Conservation (phyloP, 2,113 vertebrate genomes). For the zebrafish (Danio rerio) region GRCz12tu NC_133198.1:23810501-23811000, state of each 20-base stretch:
- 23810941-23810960: conserved; percentile 52
- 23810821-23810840: conserved; percentile 20
- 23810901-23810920: conserved; percentile 52
- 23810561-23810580: too few species aligned
- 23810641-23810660: too few species aligned
- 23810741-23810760: too few species aligned
- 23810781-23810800: neutral
- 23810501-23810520: too few species aligned
- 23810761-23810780: neutral
- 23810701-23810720: neutral
- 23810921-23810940: conserved; percentile 54
- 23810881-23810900: conserved; percentile 57
- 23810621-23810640: too few species aligned
- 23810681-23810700: neutral
- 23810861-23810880: conserved; percentile 66
- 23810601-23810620: neutral
- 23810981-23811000: neutral
- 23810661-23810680: neutral
- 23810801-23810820: conserved; percentile 32
- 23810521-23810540: too few species aligned
- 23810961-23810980: conserved; percentile 31
- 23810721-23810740: neutral
- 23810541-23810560: too few species aligned
- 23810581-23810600: conserved; percentile 25
- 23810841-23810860: conserved; percentile 58